Conservation (phyloP, 1,140 invertebrate species). For the Zaprionus camerounensis region DNA sequence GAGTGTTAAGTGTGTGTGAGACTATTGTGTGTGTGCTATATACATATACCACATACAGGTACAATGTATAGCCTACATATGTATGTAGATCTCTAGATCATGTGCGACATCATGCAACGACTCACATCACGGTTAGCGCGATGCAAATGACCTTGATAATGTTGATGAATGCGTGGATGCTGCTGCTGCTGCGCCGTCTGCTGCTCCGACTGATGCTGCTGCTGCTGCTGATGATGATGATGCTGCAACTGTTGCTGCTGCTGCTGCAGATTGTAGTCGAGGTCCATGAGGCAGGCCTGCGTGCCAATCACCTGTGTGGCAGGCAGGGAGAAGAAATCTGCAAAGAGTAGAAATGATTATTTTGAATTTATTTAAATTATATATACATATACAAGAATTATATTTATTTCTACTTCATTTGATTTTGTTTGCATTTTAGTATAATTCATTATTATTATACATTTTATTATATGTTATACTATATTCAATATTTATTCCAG, state of each 20-base stretch:
- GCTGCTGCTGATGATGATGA: constrained; percentile 32
- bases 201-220: constrained; percentile 42
- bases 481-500: not conserved
- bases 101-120: constrained; percentile 84
- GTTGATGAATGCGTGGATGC: constrained; percentile 67
- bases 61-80: constrained; percentile 26
- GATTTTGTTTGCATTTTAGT: not conserved
- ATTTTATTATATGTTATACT: not conserved
- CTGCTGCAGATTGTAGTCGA: constrained; percentile 58
- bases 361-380: not conserved
- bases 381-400: constrained; percentile 3
- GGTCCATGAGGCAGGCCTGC: constrained; percentile 77
- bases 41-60: constrained; percentile 45
- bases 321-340: constrained; percentile 81
- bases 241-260: constrained; percentile 31
- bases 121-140: constrained; percentile 83
- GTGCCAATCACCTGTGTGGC: constrained; percentile 78
- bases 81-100: constrained; percentile 71
- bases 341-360: constrained; percentile 13
- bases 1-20: constrained; percentile 12
- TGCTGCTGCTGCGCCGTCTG: constrained; percentile 35
- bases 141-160: constrained; percentile 84
- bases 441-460: not conserved
- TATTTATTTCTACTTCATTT: not conserved
- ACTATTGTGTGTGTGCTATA: constrained; percentile 16